phyloP scores from a whole-genome alignment of 2,113 vertebrate genomes.

The Camelus dromedarius region DNA sequence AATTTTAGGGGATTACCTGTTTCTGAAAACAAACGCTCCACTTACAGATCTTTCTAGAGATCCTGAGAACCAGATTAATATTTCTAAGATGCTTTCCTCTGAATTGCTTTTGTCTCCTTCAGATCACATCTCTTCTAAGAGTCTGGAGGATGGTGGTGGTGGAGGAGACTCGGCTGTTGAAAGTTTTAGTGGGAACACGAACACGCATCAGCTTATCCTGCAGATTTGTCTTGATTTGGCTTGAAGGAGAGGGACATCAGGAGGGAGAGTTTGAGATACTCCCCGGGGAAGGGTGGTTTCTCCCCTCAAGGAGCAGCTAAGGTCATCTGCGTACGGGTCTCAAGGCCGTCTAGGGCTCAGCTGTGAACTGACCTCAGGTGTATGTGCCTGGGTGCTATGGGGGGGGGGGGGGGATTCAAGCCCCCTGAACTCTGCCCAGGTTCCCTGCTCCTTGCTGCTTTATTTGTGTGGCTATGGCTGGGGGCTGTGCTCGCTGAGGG shows the following conservation, averaged over 20 bases:
- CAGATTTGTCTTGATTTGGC: neutral
- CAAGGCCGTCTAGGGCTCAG: neutral
- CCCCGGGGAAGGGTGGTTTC: neutral
- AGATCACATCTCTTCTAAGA: neutral
- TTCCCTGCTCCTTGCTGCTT: neutral
- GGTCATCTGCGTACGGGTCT: neutral
- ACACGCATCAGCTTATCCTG: neutral
- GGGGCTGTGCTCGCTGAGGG: neutral
- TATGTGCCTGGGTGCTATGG: neutral
- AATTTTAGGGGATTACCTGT: neutral
- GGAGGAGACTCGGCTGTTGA: neutral
- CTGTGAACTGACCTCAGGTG: neutral
- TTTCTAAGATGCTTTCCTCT: conserved; percentile 16
- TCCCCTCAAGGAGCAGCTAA: neutral
- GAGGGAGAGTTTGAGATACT: neutral
- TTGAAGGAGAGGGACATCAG: neutral
- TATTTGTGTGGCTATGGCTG: neutral
- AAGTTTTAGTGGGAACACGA: neutral
- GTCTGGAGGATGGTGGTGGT: neutral
- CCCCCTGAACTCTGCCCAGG: neutral
- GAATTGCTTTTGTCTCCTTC: neutral
- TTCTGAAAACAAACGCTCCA: neutral
- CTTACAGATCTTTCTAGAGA: neutral
- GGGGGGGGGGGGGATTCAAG: neutral
- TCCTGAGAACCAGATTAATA: neutral